Base-by-base conservation (phyloP, 1,140 invertebrate genomes). In the Zaprionus tsacasi region DNA sequence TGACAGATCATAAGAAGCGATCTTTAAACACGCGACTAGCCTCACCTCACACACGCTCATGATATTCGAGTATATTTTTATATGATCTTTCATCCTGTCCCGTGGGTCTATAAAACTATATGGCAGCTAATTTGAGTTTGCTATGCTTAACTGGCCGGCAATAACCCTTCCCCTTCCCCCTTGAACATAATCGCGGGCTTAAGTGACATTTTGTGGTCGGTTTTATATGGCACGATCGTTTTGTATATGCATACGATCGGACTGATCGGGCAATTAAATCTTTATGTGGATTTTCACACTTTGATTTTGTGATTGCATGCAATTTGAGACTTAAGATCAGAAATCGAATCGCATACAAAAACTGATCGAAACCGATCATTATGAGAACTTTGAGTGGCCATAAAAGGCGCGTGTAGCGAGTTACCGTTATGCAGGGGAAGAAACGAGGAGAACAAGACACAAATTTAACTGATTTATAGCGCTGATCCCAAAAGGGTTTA, bases 271-370 rank as follows among this genome's bases (percentile, higher is more conserved):
- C 74, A 85, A 77, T 85, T 83, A 83, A 83, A 85, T 74, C 50
- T 83, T 83, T 83, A 83, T 85, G 74, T 68, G 55, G 60, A 63
- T 83, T 81, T 81, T 83, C 78, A 86, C 81, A 83, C 81, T 68
- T 80, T 68, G 81, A 70, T 76, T 82, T 70, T 68, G 70, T 74
- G 78, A 75, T 82, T 77, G 80, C 69, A 33, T 61, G 71, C 71
- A 74, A 70, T 74, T 70, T 70, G 71, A 63, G 50, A 56, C 33
- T 57, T 57, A 5, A 30, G 66, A 68, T 68, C 70, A 15, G 30
- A 45, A 63, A 45, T 30, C 27, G 45, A 11, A 56, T 1, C 21
- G 30, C 6, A 54, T 1, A n/a, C 21, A 1, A 21, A 35, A 55
- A 43, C 30, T 27, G 27, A 58, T 36, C 61, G 43, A 57, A 30